These are phyloP conservation scores for Cyclopterus lumpus DNA, from an alignment of 2,797 vertebrate species.

Conservation along the genomic window DNA sequence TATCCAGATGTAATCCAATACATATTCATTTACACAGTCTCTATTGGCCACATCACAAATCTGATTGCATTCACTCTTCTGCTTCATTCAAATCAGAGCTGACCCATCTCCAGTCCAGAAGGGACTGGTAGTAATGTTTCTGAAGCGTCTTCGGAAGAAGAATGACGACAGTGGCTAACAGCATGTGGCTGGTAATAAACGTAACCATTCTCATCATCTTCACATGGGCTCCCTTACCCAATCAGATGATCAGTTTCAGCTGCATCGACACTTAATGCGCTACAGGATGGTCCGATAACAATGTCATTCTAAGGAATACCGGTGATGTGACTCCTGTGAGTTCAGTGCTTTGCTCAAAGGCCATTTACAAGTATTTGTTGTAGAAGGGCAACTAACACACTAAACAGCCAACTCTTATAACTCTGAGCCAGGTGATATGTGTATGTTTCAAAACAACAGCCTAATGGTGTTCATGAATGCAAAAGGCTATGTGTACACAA, in stretches of 20 bases:
- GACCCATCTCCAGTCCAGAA: not conserved
- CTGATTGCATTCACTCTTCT: too few species aligned
- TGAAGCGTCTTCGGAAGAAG: not conserved
- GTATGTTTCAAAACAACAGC: not conserved
- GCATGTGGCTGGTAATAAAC: not conserved
- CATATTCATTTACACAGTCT: not conserved
- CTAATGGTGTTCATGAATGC: not conserved
- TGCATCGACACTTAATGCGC: too few species aligned
- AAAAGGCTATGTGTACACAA: not conserved
- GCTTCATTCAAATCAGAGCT: not conserved
- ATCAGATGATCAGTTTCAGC: not conserved
- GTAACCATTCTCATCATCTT: not conserved
- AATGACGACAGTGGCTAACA: not conserved
- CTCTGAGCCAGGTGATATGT: not conserved
- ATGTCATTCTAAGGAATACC: not conserved
- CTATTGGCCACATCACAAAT: not conserved
- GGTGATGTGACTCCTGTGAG: not conserved
- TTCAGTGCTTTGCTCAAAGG: not conserved
- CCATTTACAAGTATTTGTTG: not conserved
- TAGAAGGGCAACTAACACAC: not conserved
- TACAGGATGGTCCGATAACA: not conserved
- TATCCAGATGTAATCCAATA: not conserved
- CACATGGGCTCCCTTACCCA: not conserved
- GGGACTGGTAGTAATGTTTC: not conserved
- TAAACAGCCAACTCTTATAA: not conserved